Evolutionary conservation across 92 coral and sea anemone genomes (phyloP), one percentile per base, ranked within the genome.

Genomic region (Epizoanthus scotinus): DNA sequence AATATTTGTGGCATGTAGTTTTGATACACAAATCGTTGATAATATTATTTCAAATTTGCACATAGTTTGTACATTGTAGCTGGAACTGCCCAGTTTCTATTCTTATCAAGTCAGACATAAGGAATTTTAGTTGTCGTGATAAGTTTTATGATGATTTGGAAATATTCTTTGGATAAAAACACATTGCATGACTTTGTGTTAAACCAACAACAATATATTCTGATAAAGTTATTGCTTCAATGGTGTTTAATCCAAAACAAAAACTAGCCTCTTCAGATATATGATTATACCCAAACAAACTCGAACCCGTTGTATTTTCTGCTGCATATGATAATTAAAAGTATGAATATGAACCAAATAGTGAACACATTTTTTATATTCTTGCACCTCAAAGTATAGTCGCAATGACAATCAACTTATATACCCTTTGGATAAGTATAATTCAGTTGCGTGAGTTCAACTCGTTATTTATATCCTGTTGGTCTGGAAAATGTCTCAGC

Each of bases 231-330:
- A 75, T 75, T 58, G 63, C 67, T 57, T 21, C 47, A 20, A 36
- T 52, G 36, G 19, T 60, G 24, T 75, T 75, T 47, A 47, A 75
- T 75, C 63, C 18, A 21, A 38, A 75, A 75, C 67, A 75, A 75
- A 60, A 71, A 26, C 47, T 31, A 34, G 31, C 78, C 63, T 71
- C 61, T 71, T 71, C 78, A 50, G 58, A 38, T 3, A 13, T 57
- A 31, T 21, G 54, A 40, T 59, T 24, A 24, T 24, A 75, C 24
- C 50, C 21, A 36, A 59, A 75, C 81, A 20, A 58, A 21, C 28
- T 22, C 53, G 36, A 38, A 38, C 67, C 44, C 15, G 29, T 29
- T 18, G 24, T 56, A 36, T 73, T 62, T 57, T 47, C 52, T 47
- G 52, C 9, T 5, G 52, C 15, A 2, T 47, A 47, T 47, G 52